A percentile compares a stretch with the other conserved stretches of the same genome.
phyloP scores from a whole-genome alignment of 2,797 vertebrate genomes.

The Pygocentrus nattereri region DNA sequence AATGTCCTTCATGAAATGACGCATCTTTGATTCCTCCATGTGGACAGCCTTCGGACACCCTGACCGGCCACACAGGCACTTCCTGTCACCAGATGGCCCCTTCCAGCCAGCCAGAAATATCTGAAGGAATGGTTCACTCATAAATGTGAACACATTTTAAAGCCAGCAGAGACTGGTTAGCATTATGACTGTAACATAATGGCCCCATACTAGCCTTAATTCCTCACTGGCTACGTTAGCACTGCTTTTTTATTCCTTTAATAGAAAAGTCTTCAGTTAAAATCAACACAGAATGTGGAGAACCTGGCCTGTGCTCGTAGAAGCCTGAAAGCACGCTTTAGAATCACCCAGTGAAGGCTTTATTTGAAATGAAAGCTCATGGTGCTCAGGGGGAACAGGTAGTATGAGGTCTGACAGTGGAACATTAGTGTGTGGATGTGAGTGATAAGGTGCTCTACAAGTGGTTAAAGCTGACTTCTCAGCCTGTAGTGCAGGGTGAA shows the following conservation, averaged over 20 bases:
- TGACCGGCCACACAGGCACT: not conserved
- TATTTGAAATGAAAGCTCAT: slow-evolving; percentile 34
- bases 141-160: not conserved
- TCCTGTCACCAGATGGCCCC: slow-evolving; percentile 13
- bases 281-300: not conserved
- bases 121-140: not conserved
- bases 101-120: not conserved
- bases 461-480: slow-evolving; percentile 26
- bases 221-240: not conserved
- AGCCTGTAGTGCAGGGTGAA: slow-evolving; percentile 5
- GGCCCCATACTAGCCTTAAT: not conserved
- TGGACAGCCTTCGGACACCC: not conserved
- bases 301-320: not conserved
- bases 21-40: not conserved
- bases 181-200: no score
- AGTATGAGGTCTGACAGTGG: slow-evolving; percentile 25
- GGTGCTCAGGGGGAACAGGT: not conserved
- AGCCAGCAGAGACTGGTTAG: not conserved
- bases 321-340: not conserved
- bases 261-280: not conserved
- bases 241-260: not conserved
- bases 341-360: slow-evolving; percentile 19
- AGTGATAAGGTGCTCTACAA: slow-evolving; percentile 30
- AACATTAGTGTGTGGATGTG: slow-evolving; percentile 15
- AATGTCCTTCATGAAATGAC: not conserved